phyloP scores from a whole-genome alignment of 2,113 vertebrate genomes.

The Ammodramus savannarum region DNA sequence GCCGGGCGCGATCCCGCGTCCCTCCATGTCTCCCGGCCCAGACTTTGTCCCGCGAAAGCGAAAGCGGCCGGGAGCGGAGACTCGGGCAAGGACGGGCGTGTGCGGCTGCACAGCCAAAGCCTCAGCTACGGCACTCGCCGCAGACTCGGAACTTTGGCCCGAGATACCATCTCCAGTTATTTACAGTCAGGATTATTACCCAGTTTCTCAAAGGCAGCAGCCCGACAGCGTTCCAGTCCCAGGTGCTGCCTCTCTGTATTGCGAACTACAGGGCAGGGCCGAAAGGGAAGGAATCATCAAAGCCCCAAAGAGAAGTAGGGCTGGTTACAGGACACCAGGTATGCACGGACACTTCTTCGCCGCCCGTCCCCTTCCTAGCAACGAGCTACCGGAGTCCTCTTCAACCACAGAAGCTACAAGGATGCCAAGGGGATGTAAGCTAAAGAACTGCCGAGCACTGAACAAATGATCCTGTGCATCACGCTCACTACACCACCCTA shows the following conservation, averaged over 20 bases:
- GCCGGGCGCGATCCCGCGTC: background rate
- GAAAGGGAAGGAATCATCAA: too few relatives aligned
- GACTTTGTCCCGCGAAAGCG: background rate
- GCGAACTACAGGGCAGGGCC: accelerated
- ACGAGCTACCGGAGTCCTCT: background rate
- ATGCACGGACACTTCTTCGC: background rate
- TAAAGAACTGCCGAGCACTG: background rate
- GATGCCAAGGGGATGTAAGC: background rate
- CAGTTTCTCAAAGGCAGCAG: background rate
- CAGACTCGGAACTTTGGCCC: background rate
- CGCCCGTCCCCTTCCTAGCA: background rate
- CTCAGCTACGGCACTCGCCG: accelerated
- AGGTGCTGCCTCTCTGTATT: accelerated
- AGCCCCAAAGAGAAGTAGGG: accelerated
- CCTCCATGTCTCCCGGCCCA: background rate
- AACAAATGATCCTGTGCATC: accelerated
- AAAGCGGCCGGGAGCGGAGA: background rate
- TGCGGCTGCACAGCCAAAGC: background rate
- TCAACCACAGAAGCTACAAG: background rate
- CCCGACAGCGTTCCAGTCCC: background rate
- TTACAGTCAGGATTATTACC: background rate
- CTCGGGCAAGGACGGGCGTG: accelerated
- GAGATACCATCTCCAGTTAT: accelerated
- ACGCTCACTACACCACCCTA: accelerated
- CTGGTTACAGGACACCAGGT: too few relatives aligned